These are phyloP conservation scores for Hymenopus coronatus DNA, from an alignment of 2,888 invertebrate genomes.

Conservation along the genomic window DNA sequence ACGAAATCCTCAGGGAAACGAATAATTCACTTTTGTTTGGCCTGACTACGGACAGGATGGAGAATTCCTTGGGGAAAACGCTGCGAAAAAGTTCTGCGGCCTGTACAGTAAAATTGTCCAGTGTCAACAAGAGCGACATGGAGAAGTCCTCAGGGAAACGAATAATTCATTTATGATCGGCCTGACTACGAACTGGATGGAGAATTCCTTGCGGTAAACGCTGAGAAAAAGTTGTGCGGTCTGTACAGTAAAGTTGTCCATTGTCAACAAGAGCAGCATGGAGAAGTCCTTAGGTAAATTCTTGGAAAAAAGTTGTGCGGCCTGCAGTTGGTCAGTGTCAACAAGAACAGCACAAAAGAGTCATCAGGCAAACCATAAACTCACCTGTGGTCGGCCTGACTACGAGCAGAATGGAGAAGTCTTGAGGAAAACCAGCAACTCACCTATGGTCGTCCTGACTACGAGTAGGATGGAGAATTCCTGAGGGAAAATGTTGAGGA, in stretches of 20 bases:
- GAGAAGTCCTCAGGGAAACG: too few relatives aligned
- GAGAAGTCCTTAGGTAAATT: constrained; percentile 51
- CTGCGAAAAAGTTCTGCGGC: constrained; percentile 62
- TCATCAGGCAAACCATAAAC: too few relatives aligned
- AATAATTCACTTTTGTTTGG: constrained; percentile 53
- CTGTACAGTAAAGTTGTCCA: too few relatives aligned
- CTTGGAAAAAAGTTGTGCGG: constrained; percentile 63
- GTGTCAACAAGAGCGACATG: too few relatives aligned
- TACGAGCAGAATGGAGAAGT: constrained; percentile 75
- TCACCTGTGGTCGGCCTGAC: constrained; percentile 54
- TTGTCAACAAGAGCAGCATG: too few relatives aligned
- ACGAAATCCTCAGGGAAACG: too few relatives aligned
- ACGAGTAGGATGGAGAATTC: constrained; percentile 79
- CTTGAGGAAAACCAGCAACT: constrained; percentile 63
- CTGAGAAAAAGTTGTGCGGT: too few relatives aligned
- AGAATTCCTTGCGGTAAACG: too few relatives aligned
- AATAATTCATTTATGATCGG: too few relatives aligned
- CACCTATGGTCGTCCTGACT: constrained; percentile 54
- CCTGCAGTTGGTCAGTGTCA: constrained; percentile 57
- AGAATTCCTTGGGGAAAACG: constrained; percentile 77
- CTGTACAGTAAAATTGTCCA: too few relatives aligned
- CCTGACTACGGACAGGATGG: constrained; percentile 67
- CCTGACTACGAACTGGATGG: too few relatives aligned
- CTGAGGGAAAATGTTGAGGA: constrained; percentile 68
- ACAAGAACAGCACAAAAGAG: too few relatives aligned